Base-by-base conservation (phyloP, 1,140 invertebrate species). In the Dryas iulia region DNA sequence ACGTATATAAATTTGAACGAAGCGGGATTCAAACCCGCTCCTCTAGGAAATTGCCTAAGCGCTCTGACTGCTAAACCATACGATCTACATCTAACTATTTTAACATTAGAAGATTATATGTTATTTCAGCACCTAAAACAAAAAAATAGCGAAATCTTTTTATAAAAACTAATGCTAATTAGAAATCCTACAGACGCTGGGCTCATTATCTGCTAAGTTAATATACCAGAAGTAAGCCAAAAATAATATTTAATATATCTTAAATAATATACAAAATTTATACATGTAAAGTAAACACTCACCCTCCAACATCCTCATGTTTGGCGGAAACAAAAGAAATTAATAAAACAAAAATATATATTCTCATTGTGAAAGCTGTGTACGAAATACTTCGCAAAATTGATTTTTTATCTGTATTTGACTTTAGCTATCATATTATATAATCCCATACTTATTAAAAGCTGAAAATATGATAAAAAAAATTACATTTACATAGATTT, bases 251-350 rank as follows among this genome's bases (percentile, higher is more conserved):
- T n/a, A n/a, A n/a, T n/a, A n/a, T n/a, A n/a, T n/a, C n/a, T n/a
- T 28, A 28, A 28, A 3, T 28, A 28, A 28, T 6, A 3, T 2
- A 28, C 6, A 28, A 28, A 28, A 28, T 28, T 6, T 47, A 18
- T 18, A 47, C 18, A 54, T 23, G 4, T 24, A 21, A 6, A 54
- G 14, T 25, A 47, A n/a, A 71, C n/a, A 68, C 82, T 86, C 60
- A 86, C 84, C 84, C 84, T 6, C 77, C 75, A 58, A 80, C 79
- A 12, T 76, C 53, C 68, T 86, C 84, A 60, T 86, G 74, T 73
- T 81, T 84, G 24, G 77, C 81, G 11, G 61, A 66, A 73, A 57
- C 78, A n/a, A 70, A 52, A 7, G 54, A 26, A 57, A 64, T 56
- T 31, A 64, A 11, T 4, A 30, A 53, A 23, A 2, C 12, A 24